Conservation (phyloP, 2,113 vertebrate genomes). For the Lasiurus cinereus region DNA sequence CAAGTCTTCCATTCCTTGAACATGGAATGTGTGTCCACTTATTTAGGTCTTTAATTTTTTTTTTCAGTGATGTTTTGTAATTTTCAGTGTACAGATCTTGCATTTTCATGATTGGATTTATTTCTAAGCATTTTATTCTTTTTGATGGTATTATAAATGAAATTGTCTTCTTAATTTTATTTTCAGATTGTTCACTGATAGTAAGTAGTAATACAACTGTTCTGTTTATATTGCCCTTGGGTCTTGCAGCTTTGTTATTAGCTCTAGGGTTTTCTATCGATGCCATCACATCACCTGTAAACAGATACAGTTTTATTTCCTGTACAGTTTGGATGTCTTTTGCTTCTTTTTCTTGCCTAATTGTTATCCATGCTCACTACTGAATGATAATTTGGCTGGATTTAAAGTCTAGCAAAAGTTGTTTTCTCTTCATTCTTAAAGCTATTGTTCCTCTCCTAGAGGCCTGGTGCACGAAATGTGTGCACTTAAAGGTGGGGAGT, state of each 20-base stretch:
- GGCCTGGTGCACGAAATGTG: too few species aligned
- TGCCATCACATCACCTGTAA: not conserved
- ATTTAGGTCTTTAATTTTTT: constrained; percentile 19
- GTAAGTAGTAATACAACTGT: not conserved
- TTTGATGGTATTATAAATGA: not conserved
- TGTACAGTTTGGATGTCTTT: not conserved
- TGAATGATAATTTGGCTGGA: not conserved
- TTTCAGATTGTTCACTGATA: not conserved
- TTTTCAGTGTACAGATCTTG: constrained; percentile 17
- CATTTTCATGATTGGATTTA: constrained; percentile 1
- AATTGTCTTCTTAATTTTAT: not conserved
- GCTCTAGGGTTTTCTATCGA: not conserved
- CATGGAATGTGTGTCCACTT: not conserved
- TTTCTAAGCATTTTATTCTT: constrained; percentile 16
- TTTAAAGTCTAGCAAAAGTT: constrained; percentile 19
- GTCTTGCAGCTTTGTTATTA: not conserved
- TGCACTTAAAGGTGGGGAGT: too few species aligned
- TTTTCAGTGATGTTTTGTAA: not conserved
- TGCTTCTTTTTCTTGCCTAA: constrained; percentile 28
- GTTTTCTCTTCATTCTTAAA: constrained; percentile 29
- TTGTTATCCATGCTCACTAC: not conserved
- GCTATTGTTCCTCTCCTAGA: not conserved
- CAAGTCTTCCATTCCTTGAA: not conserved
- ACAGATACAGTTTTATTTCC: not conserved
- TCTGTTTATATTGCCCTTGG: not conserved